Conservation (phyloP, 2,888 invertebrate genomes). For the Desoria tigrina region DNA sequence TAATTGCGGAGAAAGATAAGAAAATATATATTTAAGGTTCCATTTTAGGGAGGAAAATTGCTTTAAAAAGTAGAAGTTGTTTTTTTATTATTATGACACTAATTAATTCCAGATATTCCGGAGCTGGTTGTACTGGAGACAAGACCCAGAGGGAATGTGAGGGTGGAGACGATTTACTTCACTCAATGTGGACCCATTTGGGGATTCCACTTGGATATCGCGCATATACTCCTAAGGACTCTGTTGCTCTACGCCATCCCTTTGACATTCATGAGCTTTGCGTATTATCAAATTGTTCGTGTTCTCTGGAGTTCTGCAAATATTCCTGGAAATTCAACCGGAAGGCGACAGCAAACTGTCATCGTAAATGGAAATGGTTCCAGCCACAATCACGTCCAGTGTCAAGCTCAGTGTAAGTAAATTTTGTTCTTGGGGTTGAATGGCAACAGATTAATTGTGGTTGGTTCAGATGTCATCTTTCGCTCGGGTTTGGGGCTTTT, state of each 20-base stretch:
- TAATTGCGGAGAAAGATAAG: too few species aligned
- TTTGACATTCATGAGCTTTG: slow-evolving; percentile 76
- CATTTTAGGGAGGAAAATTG: too few species aligned
- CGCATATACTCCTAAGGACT: slow-evolving; percentile 70
- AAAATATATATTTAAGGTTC: too few species aligned
- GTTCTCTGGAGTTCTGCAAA: slow-evolving; percentile 80
- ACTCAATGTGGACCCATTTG: slow-evolving; percentile 73
- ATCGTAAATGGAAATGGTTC: slow-evolving; percentile 37
- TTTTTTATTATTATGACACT: too few species aligned
- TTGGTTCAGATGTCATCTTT: too few species aligned
- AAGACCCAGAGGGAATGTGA: slow-evolving; percentile 49
- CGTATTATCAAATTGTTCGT: slow-evolving; percentile 79
- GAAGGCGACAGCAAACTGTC: slow-evolving; percentile 24
- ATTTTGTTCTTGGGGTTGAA: not conserved
- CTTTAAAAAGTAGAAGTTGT: too few species aligned
- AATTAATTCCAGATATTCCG: slow-evolving; percentile 9
- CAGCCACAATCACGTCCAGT: slow-evolving; percentile 38
- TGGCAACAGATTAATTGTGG: too few species aligned
- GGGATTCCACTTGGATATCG: slow-evolving; percentile 69
- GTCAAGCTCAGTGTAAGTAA: slow-evolving; percentile 47
- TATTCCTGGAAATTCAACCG: slow-evolving; percentile 64
- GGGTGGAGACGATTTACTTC: slow-evolving; percentile 66
- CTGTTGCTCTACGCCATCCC: slow-evolving; percentile 78
- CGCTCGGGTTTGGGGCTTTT: too few species aligned
- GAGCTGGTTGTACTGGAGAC: slow-evolving; percentile 16